Conservation (phyloP, 2,888 invertebrate genomes). For the Periphyllus acericola region DNA sequence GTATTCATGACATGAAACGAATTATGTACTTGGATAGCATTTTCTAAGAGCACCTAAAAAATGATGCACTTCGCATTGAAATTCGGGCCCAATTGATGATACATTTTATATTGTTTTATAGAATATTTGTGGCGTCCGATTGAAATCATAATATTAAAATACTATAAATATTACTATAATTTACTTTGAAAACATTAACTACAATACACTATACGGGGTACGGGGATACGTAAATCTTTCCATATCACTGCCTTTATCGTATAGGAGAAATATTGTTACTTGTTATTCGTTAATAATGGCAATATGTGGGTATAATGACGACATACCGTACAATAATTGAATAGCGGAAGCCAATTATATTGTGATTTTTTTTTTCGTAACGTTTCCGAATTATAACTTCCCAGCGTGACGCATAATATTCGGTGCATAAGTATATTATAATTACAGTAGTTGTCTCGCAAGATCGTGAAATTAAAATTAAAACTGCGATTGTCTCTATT, state of each 20-base stretch:
- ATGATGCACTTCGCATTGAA: too few relatives aligned
- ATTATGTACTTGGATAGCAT: too few relatives aligned
- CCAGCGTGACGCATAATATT: slow-evolving; percentile 21
- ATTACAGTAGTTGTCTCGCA: too few relatives aligned
- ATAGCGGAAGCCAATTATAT: background rate
- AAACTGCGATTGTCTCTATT: too few relatives aligned
- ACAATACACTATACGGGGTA: background rate
- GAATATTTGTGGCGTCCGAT: background rate
- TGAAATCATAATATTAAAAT: background rate
- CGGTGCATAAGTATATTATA: background rate
- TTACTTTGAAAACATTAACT: background rate
- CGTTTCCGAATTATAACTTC: background rate
- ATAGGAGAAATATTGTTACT: background rate
- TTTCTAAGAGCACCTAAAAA: too few relatives aligned
- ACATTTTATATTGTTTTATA: too few relatives aligned
- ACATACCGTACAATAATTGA: background rate
- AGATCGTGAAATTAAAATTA: too few relatives aligned
- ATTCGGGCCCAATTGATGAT: too few relatives aligned
- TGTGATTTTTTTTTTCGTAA: background rate
- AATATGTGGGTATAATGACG: background rate
- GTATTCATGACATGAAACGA: too few relatives aligned
- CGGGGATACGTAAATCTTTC: background rate
- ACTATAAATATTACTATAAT: too few relatives aligned
- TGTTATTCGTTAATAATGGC: background rate
- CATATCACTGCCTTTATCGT: background rate